Percentiles rank a stretch among this genome's conserved stretches.
Evolutionary conservation across 1,140 invertebrate genomes (phyloP).

Genomic region (Lepeophtheirus salmonis): DNA sequence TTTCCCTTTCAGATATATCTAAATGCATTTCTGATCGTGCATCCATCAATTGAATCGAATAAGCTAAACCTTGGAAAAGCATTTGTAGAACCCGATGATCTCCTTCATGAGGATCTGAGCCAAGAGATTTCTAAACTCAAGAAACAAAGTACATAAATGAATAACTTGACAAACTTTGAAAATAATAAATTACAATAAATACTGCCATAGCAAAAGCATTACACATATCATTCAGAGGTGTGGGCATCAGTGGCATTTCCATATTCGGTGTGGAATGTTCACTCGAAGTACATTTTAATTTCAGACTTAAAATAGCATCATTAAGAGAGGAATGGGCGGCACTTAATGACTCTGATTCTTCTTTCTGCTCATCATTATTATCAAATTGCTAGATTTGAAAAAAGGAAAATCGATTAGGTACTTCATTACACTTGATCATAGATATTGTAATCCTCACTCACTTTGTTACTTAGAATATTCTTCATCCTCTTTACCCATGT

Average conservation of each 20-base stretch:
- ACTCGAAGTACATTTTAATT: not conserved
- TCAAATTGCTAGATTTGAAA: too few relatives aligned
- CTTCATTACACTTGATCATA: too few relatives aligned
- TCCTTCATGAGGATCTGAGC: not conserved
- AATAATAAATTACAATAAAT: not conserved
- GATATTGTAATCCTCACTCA: too few relatives aligned
- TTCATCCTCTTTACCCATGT: not conserved
- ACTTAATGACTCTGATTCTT: not conserved
- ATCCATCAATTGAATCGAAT: not conserved
- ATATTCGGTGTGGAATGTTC: not conserved
- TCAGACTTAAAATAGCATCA: not conserved
- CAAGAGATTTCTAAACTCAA: not conserved
- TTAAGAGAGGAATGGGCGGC: not conserved
- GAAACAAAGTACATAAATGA: not conserved
- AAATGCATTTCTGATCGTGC: not conserved
- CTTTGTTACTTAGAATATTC: not conserved
- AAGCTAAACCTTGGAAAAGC: not conserved
- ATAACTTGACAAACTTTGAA: not conserved
- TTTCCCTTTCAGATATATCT: not conserved
- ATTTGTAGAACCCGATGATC: not conserved
- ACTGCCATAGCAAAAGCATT: not conserved
- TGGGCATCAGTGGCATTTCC: not conserved
- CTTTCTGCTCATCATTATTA: too few relatives aligned
- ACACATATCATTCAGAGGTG: not conserved
- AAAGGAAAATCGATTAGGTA: too few relatives aligned